Base-by-base conservation (phyloP, 2,113 vertebrate species). In the Chaetura pelagica region DNA sequence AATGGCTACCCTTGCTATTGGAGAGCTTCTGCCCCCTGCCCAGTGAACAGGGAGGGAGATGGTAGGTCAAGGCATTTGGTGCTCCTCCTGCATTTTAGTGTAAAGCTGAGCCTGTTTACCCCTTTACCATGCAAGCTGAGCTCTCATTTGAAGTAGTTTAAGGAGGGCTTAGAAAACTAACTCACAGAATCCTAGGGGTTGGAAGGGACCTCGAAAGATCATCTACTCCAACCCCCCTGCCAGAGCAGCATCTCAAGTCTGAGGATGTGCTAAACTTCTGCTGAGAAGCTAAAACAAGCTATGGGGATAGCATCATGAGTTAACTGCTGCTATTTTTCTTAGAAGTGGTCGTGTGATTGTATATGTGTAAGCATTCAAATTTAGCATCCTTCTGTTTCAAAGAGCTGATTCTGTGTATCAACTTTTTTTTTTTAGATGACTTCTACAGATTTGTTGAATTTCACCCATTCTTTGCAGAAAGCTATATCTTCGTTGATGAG, bases 401-500 rank as follows among this genome's bases (percentile, higher is more conserved):
- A 89, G 29, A 92, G 73, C 79, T 87, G 86, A 88, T 93, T 90
- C 90, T 85, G 27, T 89, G 55, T 93, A 94, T 91, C 52, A 46
- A 79, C 54, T 4, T 26, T 34, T 67, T 69, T 55, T 87, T 97
- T 97, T 91, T 97, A 99, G 99, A 98, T 46, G 99, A 98, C 95
- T 99, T 99, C 97, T 89, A 97, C 95, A 97, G 96, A 89, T 99
- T 99, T 97, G 97, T 96, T 54, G 98, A 98, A 62, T 93, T 97
- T 74, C 97, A 98, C 94, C 99, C 99, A 42, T 97, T 98, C 97
- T 99, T 99, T 62, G 98, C 99, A 5, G 98, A 99, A 94, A 98
- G 99, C 48, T 98, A 98, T 95, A 96, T 99, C 87, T 98, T 98
- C 92, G 96, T 98, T 20, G 98, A 98, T 64, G 98, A 98, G 90